These are phyloP conservation scores for Pteria penguin DNA, from an alignment of 2,888 invertebrate species.

Conservation along the genomic window DNA sequence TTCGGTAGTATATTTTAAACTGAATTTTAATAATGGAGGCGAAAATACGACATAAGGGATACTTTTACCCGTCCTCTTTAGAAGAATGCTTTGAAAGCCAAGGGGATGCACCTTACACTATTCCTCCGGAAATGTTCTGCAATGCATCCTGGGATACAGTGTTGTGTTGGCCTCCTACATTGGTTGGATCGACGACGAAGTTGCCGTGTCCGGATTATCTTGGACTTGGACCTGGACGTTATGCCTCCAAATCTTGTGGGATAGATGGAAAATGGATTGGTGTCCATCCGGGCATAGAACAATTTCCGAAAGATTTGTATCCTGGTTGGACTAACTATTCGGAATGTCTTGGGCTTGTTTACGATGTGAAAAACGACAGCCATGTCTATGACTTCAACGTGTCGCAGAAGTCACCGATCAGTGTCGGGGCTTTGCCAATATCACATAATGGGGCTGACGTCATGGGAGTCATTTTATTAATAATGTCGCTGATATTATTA, in stretches of 20 bases:
- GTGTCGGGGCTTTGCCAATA: slow-evolving; percentile 33
- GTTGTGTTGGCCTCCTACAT: slow-evolving; percentile 93
- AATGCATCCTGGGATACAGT: slow-evolving; percentile 88
- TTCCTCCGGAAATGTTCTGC: slow-evolving; percentile 67
- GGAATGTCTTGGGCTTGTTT: slow-evolving; percentile 31
- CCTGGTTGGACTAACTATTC: slow-evolving; percentile 46
- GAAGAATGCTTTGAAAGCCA: slow-evolving; percentile 41
- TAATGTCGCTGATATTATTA: slow-evolving; percentile 28
- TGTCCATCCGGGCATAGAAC: slow-evolving; percentile 33
- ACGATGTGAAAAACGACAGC: slow-evolving; percentile 8
- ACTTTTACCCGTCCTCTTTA: slow-evolving; percentile 22
- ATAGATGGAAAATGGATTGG: slow-evolving; percentile 40
- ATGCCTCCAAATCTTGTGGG: slow-evolving; percentile 41
- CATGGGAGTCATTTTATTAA: slow-evolving; percentile 21
- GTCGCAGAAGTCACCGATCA: slow-evolving; percentile 28
- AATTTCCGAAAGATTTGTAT: slow-evolving; percentile 32
- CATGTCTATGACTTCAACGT: slow-evolving; percentile 22
- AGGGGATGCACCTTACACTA: slow-evolving; percentile 33
- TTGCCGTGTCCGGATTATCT: slow-evolving; percentile 86
- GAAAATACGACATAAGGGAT: background rate
- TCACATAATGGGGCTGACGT: slow-evolving; percentile 34
- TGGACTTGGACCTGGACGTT: slow-evolving; percentile 10
- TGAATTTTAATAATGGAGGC: background rate
- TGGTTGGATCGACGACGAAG: slow-evolving; percentile 84
- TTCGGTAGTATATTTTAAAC: too few relatives aligned